Percentiles rank a stretch among this genome's conserved stretches.
Conservation (phyloP, 2,888 invertebrate genomes). For the Petrolisthes cinctipes region DNA sequence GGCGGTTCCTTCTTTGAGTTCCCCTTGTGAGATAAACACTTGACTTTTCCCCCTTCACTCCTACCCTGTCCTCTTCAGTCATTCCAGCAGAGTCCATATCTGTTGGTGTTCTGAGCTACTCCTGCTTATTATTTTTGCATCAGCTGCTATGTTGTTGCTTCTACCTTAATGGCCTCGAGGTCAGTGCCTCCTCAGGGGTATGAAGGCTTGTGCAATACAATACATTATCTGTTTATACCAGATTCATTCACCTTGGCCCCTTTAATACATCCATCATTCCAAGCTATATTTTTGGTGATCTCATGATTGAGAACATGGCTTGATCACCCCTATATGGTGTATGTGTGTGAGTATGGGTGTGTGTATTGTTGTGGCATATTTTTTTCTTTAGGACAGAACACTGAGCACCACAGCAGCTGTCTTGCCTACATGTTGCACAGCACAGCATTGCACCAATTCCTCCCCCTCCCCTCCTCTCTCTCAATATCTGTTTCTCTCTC, state of each 20-base stretch:
- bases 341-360: background rate
- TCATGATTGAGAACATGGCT: background rate
- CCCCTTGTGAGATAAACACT: background rate
- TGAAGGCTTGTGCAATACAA: background rate
- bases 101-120: conserved; percentile 9
- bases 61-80: background rate
- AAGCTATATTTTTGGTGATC: conserved; percentile 5
- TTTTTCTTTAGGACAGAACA: background rate
- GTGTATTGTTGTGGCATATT: background rate
- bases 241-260: background rate
- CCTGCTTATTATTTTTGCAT: background rate
- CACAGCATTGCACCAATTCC: background rate
- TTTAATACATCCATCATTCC: background rate
- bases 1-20: conserved; percentile 9
- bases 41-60: background rate
- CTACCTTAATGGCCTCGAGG: background rate
- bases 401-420: conserved; percentile 20
- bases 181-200: background rate
- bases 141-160: conserved; percentile 12
- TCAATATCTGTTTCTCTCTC: background rate
- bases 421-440: conserved; percentile 5
- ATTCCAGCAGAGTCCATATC: background rate
- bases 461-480: background rate
- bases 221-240: background rate
- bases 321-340: conserved; percentile 5